Evolutionary conservation across 1,140 invertebrate species (phyloP), one percentile per base, ranked within the genome.

Genomic region (Dendroctonus ponderosae): DNA sequence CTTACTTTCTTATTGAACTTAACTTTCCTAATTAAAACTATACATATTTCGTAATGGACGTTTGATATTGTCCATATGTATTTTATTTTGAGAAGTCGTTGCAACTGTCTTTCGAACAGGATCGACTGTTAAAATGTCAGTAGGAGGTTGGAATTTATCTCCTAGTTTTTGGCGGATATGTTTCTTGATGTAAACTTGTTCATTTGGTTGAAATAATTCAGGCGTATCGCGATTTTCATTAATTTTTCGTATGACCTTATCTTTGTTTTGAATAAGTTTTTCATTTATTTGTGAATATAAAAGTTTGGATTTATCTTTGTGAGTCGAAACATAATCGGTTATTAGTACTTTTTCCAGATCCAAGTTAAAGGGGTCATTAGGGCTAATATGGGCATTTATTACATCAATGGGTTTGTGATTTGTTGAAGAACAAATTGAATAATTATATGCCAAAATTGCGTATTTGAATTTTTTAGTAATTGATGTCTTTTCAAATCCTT

Each of bases 261-360:
- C 43, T 44, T 44, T 44, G 7, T n/a, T 44, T n/a, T 44, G 7
- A 7, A n/a, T n/a, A 7, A 44, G 43, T 44, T 7, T 7, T 44
- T 44, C 43, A 44, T 44, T 44, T n/a, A 44, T 7, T 46, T 46
- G 8, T 46, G 44, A 46, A 12, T 46, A 46, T 46, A 46, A 12
- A 46, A 46, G 8, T 46, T 46, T 46, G 44, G 44, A 1, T 12
- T 4, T 46, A 12, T 46, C 44, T 12, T 12, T 46, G 44, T 46
- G 44, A 11, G 8, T 12, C 9, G 44, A 11, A 9, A 46, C 44
- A 46, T 46, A 46, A 12, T 46, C 12, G 4, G 44, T 11, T 12
- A 46, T 46, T 46, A 46, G 44, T 2, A 12, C 0, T 46, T 46
- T 9, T 11, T 46, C n/a, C 12, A 46, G 44, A 12, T 46, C 44